phyloP scores from a whole-genome alignment of 1,140 invertebrate species.

The Megathymus violae region DNA sequence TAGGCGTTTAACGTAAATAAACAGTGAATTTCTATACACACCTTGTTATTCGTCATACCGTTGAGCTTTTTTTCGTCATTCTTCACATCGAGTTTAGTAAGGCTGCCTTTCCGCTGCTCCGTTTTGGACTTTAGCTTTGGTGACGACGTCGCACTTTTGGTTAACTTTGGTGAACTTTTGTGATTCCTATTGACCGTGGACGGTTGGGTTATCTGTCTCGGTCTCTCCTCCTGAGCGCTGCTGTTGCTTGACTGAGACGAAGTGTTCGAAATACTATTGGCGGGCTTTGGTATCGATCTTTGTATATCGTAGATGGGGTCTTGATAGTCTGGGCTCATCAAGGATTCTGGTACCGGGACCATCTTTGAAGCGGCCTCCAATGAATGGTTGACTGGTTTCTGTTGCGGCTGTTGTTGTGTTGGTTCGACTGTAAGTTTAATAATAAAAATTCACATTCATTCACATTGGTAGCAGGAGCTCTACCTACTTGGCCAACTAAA shows the following conservation, averaged over 20 bases:
- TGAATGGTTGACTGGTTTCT: conserved; percentile 85
- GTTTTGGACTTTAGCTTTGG: conserved; percentile 76
- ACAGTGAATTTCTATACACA: background rate
- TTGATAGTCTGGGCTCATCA: conserved; percentile 92
- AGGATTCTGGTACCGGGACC: conserved; percentile 92
- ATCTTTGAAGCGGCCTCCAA: conserved; percentile 92
- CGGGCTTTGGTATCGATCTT: conserved; percentile 61
- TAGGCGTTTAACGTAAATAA: too few relatives aligned
- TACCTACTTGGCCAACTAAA: too few relatives aligned
- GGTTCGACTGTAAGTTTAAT: background rate
- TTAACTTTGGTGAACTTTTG: conserved; percentile 79
- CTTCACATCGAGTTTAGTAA: conserved; percentile 84
- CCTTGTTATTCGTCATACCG: conserved; percentile 70
- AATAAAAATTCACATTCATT: too few relatives aligned
- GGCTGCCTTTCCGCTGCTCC: conserved; percentile 74
- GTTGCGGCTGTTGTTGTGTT: conserved; percentile 32
- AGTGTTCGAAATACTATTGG: conserved; percentile 54
- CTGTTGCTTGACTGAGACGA: conserved; percentile 71
- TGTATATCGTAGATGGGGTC: conserved; percentile 79
- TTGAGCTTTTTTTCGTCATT: conserved; percentile 83
- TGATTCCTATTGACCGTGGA: conserved; percentile 48
- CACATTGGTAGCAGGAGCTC: too few relatives aligned
- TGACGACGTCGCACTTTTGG: conserved; percentile 80
- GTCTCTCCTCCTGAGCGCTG: conserved; percentile 62
- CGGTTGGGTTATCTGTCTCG: conserved; percentile 39